Evolutionary conservation across 2,797 vertebrate genomes (phyloP).

Genomic region (Acanthornis magna): DNA sequence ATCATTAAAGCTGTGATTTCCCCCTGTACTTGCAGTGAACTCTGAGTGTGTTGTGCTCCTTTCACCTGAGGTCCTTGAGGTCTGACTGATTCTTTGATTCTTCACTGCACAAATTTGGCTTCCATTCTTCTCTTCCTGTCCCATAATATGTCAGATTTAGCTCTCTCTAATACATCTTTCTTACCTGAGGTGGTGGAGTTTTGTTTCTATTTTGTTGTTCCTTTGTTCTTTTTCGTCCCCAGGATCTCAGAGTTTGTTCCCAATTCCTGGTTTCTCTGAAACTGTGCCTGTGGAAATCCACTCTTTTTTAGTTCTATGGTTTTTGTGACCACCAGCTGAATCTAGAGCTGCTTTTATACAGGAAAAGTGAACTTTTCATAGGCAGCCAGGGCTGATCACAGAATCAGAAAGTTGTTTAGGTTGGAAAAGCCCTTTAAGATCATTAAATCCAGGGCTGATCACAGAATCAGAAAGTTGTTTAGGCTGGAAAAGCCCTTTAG

Average conservation of each 20-base stretch:
- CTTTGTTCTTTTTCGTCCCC: neutral
- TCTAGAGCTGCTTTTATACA: neutral
- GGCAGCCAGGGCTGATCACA: neutral
- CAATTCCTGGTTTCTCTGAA: neutral
- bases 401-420: neutral
- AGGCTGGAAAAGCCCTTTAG: neutral
- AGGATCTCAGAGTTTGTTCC: neutral
- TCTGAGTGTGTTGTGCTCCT: neutral
- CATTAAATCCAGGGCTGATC: neutral
- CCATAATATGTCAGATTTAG: neutral
- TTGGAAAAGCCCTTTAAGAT: neutral
- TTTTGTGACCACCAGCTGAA: neutral
- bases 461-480: neutral
- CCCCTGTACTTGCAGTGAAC: neutral
- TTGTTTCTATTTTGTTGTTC: neutral
- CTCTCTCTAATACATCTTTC: neutral
- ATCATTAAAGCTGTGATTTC: neutral
- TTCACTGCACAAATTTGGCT: neutral
- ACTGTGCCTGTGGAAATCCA: neutral
- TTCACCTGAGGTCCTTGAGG: neutral
- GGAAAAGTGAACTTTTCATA: neutral
- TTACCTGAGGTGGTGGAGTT: neutral
- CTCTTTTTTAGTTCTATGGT: neutral
- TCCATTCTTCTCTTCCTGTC: neutral
- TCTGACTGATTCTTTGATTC: neutral